Conservation (phyloP, 2,888 invertebrate species). For the Fragum whitleyi region DNA sequence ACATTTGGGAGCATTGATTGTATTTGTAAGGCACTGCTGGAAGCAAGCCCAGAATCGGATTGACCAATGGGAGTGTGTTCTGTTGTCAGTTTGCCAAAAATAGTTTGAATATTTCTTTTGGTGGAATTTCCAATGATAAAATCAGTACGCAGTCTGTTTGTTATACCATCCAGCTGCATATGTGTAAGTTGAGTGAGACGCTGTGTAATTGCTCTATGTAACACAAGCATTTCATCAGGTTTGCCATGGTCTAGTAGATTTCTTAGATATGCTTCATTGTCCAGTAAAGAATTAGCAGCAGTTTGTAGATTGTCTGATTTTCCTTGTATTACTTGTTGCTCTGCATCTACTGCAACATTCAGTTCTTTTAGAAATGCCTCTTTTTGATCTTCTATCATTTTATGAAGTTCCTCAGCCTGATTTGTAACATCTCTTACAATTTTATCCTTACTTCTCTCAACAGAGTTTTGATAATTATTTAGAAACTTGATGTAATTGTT, state of each 20-base stretch:
- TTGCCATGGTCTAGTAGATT: slow-evolving; percentile 72
- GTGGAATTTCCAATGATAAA: slow-evolving; percentile 72
- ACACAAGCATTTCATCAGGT: slow-evolving; percentile 74
- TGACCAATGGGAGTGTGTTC: slow-evolving; percentile 66
- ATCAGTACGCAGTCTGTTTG: slow-evolving; percentile 65
- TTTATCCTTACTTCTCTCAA: slow-evolving; percentile 63
- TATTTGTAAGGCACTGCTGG: slow-evolving; percentile 59
- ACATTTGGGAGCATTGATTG: slow-evolving; percentile 71
- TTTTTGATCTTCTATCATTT: slow-evolving; percentile 74
- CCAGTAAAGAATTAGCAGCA: slow-evolving; percentile 65
- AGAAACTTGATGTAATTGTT: slow-evolving; percentile 73
- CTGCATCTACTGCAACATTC: slow-evolving; percentile 60
- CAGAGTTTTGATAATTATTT: slow-evolving; percentile 66
- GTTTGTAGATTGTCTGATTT: slow-evolving; percentile 66
- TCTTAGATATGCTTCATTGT: slow-evolving; percentile 68
- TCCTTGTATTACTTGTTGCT: slow-evolving; percentile 60
- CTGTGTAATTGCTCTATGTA: slow-evolving; percentile 70
- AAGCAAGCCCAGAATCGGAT: slow-evolving; percentile 57
- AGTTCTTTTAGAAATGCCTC: slow-evolving; percentile 61
- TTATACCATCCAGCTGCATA: slow-evolving; percentile 73
- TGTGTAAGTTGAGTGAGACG: slow-evolving; percentile 74
- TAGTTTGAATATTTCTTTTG: slow-evolving; percentile 66
- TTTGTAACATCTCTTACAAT: slow-evolving; percentile 64
- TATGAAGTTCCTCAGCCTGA: slow-evolving; percentile 75
- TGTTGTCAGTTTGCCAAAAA: slow-evolving; percentile 75